These are phyloP conservation scores for Anisognathus igniventris DNA, from an alignment of 2,797 vertebrate species.

Conservation along the genomic window DNA sequence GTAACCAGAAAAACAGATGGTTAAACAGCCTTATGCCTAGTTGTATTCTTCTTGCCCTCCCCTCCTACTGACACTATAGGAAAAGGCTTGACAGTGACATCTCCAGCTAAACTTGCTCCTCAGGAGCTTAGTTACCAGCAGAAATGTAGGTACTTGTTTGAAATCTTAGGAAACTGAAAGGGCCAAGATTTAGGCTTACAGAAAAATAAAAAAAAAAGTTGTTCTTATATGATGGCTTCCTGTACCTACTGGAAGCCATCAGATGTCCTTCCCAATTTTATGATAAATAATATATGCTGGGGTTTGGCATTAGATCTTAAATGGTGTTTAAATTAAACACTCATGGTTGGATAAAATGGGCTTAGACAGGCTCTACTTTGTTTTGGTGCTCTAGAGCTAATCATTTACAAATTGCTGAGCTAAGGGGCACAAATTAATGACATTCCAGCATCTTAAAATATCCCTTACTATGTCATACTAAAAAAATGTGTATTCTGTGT, in stretches of 20 bases:
- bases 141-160: neutral
- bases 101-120: neutral
- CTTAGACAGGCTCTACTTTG: slow-evolving; percentile 28
- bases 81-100: neutral
- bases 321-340: neutral
- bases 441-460: slow-evolving; percentile 40
- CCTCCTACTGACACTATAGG: neutral
- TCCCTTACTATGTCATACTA: neutral
- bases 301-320: neutral
- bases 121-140: neutral
- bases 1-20: neutral
- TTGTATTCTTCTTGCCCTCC: neutral
- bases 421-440: slow-evolving; percentile 35
- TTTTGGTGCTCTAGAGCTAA: slow-evolving; percentile 52
- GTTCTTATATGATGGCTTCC: neutral
- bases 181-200: neutral
- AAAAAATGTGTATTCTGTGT: neutral
- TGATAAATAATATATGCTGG: neutral
- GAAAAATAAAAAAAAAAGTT: neutral
- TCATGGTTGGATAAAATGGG: neutral
- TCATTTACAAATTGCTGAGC: slow-evolving; percentile 53
- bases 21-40: neutral
- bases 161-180: neutral
- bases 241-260: neutral
- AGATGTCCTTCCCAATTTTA: neutral